phyloP scores from a whole-genome alignment of 2,888 invertebrate genomes.

The Orgyia antiqua region DNA sequence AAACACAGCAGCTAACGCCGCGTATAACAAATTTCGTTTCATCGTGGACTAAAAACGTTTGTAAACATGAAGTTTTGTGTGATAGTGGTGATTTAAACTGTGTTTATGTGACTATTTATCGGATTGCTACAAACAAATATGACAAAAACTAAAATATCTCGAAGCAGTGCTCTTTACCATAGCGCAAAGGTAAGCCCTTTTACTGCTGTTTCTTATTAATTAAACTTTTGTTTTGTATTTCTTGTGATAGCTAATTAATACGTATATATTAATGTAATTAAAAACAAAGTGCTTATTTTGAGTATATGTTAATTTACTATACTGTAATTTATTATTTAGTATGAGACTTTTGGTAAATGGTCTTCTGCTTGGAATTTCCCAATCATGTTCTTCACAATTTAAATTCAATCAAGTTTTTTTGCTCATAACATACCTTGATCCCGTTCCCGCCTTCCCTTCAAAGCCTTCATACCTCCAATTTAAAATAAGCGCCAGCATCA shows the following conservation, averaged over 20 bases:
- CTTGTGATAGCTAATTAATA: too few relatives aligned
- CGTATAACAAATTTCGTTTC: slow-evolving; percentile 45
- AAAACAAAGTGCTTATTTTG: too few relatives aligned
- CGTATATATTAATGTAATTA: too few relatives aligned
- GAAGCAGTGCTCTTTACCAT: slow-evolving; percentile 83
- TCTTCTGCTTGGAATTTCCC: too few relatives aligned
- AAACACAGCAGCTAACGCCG: slow-evolving; percentile 54
- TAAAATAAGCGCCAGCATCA: slow-evolving; percentile 49
- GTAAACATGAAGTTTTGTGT: slow-evolving; percentile 48
- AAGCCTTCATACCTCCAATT: slow-evolving; percentile 45
- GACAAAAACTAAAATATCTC: slow-evolving; percentile 79
- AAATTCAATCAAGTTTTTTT: slow-evolving; percentile 44
- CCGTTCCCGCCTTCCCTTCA: slow-evolving; percentile 44
- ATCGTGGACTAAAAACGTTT: slow-evolving; percentile 43
- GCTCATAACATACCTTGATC: slow-evolving; percentile 54
- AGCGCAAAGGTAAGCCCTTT: slow-evolving; percentile 83
- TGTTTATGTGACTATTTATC: slow-evolving; percentile 41
- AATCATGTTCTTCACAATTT: too few relatives aligned
- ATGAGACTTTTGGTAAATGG: too few relatives aligned
- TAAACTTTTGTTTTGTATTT: too few relatives aligned
- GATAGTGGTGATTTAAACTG: slow-evolving; percentile 56
- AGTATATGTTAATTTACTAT: too few relatives aligned
- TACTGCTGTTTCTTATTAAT: slow-evolving; percentile 5
- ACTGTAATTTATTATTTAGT: too few relatives aligned
- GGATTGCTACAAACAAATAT: too few relatives aligned